phyloP scores from a whole-genome alignment of 1,140 invertebrate genomes.

The Zaprionus africanus region DNA sequence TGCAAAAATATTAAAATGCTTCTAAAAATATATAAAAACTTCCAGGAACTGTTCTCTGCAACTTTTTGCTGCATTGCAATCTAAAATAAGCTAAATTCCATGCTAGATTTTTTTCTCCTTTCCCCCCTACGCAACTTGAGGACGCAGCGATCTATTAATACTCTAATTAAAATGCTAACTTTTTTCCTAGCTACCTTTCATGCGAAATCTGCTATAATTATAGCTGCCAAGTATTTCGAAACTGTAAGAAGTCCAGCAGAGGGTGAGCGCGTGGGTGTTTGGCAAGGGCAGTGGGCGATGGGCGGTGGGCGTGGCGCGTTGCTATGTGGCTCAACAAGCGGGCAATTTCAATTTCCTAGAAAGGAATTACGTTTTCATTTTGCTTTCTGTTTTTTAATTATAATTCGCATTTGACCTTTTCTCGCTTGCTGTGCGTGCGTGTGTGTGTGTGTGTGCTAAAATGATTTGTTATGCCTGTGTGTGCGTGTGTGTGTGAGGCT shows the following conservation, averaged over 20 bases:
- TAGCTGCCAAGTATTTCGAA: constrained; percentile 23
- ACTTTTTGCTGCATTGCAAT: neutral
- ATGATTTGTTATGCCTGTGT: constrained; percentile 46
- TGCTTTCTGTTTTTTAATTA: constrained; percentile 47
- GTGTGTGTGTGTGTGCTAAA: constrained; percentile 32
- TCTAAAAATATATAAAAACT: neutral
- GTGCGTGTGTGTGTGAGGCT: constrained; percentile 20
- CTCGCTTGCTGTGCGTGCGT: constrained; percentile 20
- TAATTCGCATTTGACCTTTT: constrained; percentile 60
- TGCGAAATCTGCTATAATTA: constrained; percentile 16
- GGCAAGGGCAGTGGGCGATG: neutral
- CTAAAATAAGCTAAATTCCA: neutral
- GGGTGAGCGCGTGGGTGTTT: no score
- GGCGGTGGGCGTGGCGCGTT: neutral
- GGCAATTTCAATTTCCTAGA: constrained; percentile 62
- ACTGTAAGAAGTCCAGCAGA: neutral
- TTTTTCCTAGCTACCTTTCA: neutral
- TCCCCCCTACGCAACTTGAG: neutral
- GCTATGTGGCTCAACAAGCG: constrained; percentile 15
- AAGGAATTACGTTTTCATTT: constrained; percentile 65
- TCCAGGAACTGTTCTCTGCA: neutral
- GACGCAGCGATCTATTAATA: constrained; percentile 35
- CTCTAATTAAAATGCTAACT: constrained; percentile 27
- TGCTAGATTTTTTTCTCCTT: no score
- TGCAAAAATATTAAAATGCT: neutral